Evolutionary conservation across 2,797 vertebrate species (phyloP), one percentile per base, ranked within the genome.

Genomic region (Botia almorhae): DNA sequence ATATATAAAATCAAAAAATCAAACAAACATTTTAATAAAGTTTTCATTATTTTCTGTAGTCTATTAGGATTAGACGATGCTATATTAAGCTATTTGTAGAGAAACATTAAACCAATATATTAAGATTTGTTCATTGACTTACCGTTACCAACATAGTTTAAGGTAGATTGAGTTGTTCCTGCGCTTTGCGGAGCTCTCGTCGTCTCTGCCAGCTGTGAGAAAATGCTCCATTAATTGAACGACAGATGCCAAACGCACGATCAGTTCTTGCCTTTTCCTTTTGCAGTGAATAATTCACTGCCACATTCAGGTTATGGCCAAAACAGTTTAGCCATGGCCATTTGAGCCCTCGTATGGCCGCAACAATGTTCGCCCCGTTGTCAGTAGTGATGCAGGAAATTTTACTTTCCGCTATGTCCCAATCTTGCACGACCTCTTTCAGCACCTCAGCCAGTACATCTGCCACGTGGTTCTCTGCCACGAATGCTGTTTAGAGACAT

Each of bases 211-310:
- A 70, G 39, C 76, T 61, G 65, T 63, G 56, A 14, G 68, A 71
- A 7, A 78, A 71, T 10, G n/a, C n/a, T n/a, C 33, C 60, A 7
- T 17, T 65, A n/a, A 50, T 33, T 11, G 4, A 48, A n/a, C 16
- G 61, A 39, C 63, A 77, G 19, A 69, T 17, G 8, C 63, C 64
- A 56, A 69, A 16, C 23, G 75, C 75, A 16, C 36, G 14, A 12
- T 80, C 78, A 12, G 78, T 80, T 65, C 17, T 73, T 60, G 39
- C 1, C 3, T 13, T 81, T 46, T 73, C 58, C 4, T 58, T 23
- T 19, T 61, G 39, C 16, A 70, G 51, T 69, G 50, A 36, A 26
- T 26, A 58, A 17, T 23, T 60, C 19, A 78, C 23, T 17, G 67
- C 21, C 51, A 78, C 43, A 46, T 46, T 46, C 43, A 46, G 7